Percentiles rank a stretch among this genome's conserved stretches.
These are phyloP conservation scores for Eucriotettix oculatus DNA, from an alignment of 2,888 invertebrate genomes.

Conservation along the genomic window DNA sequence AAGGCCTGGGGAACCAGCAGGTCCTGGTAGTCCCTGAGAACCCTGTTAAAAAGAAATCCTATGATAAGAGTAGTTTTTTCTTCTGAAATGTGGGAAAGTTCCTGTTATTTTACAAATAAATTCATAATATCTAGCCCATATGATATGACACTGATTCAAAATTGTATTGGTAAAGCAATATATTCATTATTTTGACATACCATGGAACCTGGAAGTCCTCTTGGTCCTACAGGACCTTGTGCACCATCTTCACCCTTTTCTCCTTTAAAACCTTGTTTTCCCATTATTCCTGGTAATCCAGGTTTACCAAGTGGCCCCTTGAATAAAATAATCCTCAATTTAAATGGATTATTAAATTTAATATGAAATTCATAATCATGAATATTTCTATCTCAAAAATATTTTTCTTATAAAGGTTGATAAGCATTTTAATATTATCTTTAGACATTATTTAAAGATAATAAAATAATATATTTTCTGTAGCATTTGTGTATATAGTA, in stretches of 20 bases:
- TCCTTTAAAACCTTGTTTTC: conserved; percentile 27
- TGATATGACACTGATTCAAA: no score
- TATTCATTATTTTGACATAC: conserved; percentile 15
- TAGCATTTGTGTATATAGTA: no score
- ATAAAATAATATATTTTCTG: no score
- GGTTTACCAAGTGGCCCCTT: conserved; percentile 23
- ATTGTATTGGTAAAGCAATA: not conserved
- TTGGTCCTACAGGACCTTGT: conserved; percentile 27
- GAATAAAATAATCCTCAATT: not conserved
- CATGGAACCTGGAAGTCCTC: conserved; percentile 28
- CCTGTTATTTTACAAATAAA: not conserved
- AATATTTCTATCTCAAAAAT: no score
- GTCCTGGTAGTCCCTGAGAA: conserved; percentile 21
- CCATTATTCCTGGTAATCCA: conserved; percentile 25
- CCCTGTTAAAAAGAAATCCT: conserved; percentile 16
- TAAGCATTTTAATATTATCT: no score
- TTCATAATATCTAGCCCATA: not conserved
- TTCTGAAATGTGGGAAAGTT: not conserved
- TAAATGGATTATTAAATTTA: no score
- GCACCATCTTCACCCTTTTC: conserved; percentile 28
- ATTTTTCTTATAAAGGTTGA: no score
- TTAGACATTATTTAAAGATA: no score
- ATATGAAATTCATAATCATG: no score
- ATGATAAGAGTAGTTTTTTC: not conserved
- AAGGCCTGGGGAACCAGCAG: conserved; percentile 28